phyloP scores from a whole-genome alignment of 2,797 vertebrate species.

The Sebastes minor region DNA sequence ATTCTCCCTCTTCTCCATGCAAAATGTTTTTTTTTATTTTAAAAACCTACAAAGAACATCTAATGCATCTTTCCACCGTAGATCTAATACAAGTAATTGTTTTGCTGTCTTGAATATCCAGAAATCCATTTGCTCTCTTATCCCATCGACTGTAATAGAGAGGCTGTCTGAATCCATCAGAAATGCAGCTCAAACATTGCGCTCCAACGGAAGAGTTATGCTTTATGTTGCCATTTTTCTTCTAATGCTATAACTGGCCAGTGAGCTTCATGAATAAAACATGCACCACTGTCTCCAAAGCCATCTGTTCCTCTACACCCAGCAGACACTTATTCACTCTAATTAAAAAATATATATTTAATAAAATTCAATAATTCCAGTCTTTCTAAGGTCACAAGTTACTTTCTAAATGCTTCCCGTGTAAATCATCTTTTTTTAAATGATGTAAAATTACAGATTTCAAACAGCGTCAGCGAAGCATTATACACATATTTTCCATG shows the following conservation, averaged over 20 bases:
- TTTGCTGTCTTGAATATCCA: not conserved
- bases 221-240: conserved; percentile 54
- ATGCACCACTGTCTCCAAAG: conserved; percentile 43
- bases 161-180: conserved; percentile 21
- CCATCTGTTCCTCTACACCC: conserved; percentile 4
- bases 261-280: conserved; percentile 63
- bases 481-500: not conserved
- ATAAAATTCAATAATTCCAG: not conserved
- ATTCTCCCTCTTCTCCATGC: not conserved
- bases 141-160: not conserved
- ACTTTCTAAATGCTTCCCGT: not conserved
- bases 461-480: not conserved
- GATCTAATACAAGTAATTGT: not conserved
- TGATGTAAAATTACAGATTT: not conserved
- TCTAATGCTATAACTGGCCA: conserved; percentile 39
- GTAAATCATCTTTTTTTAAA: not conserved
- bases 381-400: not conserved
- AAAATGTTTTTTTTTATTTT: not conserved
- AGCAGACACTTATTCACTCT: not conserved
- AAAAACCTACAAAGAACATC: not conserved
- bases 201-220: conserved; percentile 7
- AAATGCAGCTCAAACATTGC: not conserved
- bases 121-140: not conserved
- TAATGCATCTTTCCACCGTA: not conserved
- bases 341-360: not conserved